Percentiles rank a stretch among this genome's conserved stretches.
phyloP scores from a whole-genome alignment of 2,797 vertebrate species.

The Dendrocincla fuliginosa region DNA sequence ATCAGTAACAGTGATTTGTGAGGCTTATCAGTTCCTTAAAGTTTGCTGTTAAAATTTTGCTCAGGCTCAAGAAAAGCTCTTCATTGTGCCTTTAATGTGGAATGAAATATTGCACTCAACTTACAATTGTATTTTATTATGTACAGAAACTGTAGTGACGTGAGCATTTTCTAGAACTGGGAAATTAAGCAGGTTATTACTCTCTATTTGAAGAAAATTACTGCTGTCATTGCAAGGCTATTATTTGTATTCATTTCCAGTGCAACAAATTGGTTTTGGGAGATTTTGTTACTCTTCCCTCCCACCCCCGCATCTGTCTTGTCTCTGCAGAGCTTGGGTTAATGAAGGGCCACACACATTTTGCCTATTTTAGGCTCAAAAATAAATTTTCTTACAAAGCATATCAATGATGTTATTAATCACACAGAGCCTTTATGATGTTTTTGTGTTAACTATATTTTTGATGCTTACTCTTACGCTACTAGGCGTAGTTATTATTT shows the following conservation, averaged over 20 bases:
- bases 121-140: not conserved
- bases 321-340: not conserved
- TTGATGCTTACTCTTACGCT: not conserved
- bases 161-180: not conserved
- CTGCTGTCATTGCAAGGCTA: not conserved
- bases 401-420: not conserved
- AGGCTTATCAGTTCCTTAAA: not conserved
- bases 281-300: not conserved
- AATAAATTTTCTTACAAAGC: not conserved
- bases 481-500: not conserved
- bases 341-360: not conserved
- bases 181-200: not conserved
- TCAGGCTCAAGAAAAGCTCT: not conserved
- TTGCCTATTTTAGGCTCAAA: not conserved
- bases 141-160: not conserved
- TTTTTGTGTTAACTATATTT: not conserved
- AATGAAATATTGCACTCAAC: not conserved
- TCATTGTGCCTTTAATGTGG: not conserved
- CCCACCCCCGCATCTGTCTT: not conserved
- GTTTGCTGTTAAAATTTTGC: not conserved
- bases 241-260: not conserved
- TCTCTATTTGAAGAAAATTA: not conserved
- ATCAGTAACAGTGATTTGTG: not conserved
- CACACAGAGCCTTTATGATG: not conserved
- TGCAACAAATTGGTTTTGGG: not conserved